Conservation (phyloP, 1,140 invertebrate genomes). For the Drosophila busckii region DNA sequence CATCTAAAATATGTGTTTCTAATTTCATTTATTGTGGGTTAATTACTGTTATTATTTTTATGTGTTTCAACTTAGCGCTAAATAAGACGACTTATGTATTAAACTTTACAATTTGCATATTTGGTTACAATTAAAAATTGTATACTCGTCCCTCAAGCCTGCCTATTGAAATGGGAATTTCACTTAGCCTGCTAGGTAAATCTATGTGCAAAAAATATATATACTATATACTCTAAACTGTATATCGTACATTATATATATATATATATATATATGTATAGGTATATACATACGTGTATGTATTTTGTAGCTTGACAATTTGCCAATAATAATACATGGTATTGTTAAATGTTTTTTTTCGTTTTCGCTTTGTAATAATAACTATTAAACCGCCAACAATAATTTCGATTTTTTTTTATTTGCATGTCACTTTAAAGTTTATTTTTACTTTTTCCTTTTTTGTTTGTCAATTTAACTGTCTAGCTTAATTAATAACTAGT, state of each 20-base stretch:
- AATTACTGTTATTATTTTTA: slow-evolving; percentile 6
- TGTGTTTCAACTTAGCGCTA: slow-evolving; percentile 9
- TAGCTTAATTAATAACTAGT: slow-evolving; percentile 68
- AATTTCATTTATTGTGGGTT: slow-evolving; percentile 21
- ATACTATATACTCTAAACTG: slow-evolving; percentile 50
- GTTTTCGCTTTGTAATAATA: slow-evolving; percentile 26
- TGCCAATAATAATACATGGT: slow-evolving; percentile 64
- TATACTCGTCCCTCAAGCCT: too few relatives aligned
- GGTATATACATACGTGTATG: slow-evolving; percentile 37
- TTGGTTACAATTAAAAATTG: slow-evolving; percentile 7
- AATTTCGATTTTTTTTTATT: slow-evolving; percentile 38
- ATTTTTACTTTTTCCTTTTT: slow-evolving; percentile 9
- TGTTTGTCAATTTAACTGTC: slow-evolving; percentile 43
- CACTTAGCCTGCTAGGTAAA: slow-evolving; percentile 46
- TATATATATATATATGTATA: slow-evolving; percentile 43
- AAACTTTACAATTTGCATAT: slow-evolving; percentile 62
- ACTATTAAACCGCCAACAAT: slow-evolving; percentile 74
- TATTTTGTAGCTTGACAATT: slow-evolving; percentile 51
- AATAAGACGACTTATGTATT: slow-evolving; percentile 38
- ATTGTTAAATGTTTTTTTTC: slow-evolving; percentile 29
- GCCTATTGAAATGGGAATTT: slow-evolving; percentile 27
- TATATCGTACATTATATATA: slow-evolving; percentile 76
- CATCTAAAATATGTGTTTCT: slow-evolving; percentile 69
- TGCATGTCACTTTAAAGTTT: slow-evolving; percentile 38
- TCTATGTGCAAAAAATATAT: slow-evolving; percentile 76